These are phyloP conservation scores for Hypena proboscidalis DNA, from an alignment of 2,888 invertebrate species.

Conservation along the genomic window DNA sequence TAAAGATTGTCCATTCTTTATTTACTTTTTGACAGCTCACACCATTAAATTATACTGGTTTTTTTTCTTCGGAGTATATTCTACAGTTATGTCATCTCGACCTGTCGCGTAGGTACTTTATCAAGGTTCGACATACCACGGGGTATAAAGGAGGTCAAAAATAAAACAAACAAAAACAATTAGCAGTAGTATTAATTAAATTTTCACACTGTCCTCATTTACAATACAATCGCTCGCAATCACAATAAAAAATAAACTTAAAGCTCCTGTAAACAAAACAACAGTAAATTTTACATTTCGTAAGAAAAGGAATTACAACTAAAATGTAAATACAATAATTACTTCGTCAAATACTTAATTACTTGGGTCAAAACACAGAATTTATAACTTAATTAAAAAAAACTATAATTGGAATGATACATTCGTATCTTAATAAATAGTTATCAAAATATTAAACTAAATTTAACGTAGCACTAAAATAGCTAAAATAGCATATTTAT, in stretches of 20 bases:
- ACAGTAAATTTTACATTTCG: conserved; percentile 3
- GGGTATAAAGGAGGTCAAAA: conserved; percentile 1
- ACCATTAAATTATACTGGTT: too few species aligned
- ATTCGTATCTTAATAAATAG: conserved; percentile 6
- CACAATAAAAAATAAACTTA: conserved; percentile 26
- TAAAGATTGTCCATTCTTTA: too few species aligned
- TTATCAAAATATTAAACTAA: not conserved
- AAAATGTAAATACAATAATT: conserved; percentile 10
- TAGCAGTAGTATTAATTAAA: conserved; percentile 20
- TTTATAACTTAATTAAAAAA: not conserved
- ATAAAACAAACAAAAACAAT: conserved; percentile 32
- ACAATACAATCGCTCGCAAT: conserved; percentile 8
- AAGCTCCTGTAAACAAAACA: conserved; percentile 21
- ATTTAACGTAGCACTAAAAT: conserved; percentile 1
- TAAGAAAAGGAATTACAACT: not conserved
- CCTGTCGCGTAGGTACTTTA: too few species aligned
- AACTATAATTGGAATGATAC: conserved; percentile 24
- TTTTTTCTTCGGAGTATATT: too few species aligned
- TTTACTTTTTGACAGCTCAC: too few species aligned
- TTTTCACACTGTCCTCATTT: conserved; percentile 14
- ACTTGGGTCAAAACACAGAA: not conserved
- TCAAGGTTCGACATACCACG: too few species aligned
- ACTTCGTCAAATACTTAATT: not conserved
- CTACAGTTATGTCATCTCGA: too few species aligned
- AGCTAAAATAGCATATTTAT: not conserved